Evolutionary conservation across 2,888 invertebrate species (phyloP).

Genomic region (Coelinius sp.): DNA sequence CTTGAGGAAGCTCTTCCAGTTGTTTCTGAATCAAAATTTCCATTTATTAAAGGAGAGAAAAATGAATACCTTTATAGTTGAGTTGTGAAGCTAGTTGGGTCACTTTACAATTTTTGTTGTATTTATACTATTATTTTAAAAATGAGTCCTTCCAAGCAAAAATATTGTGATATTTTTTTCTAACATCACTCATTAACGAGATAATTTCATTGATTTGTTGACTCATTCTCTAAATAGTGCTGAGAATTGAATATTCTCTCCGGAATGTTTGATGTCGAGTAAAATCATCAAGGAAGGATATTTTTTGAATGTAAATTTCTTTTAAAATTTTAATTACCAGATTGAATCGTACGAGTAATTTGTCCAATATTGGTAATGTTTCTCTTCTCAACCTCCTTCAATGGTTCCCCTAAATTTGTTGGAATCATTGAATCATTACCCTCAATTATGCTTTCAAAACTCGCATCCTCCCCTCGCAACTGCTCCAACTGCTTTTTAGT

Average conservation of each 20-base stretch:
- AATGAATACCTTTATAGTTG: too few relatives aligned
- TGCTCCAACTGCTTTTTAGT: conserved; percentile 74
- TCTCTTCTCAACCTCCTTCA: conserved; percentile 58
- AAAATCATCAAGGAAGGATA: too few relatives aligned
- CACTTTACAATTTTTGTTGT: too few relatives aligned
- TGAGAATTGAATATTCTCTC: too few relatives aligned
- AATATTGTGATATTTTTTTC: too few relatives aligned
- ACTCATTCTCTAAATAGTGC: too few relatives aligned
- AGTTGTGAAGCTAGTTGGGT: too few relatives aligned
- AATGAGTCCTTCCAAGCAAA: too few relatives aligned
- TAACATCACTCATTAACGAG: too few relatives aligned
- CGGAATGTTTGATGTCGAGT: too few relatives aligned
- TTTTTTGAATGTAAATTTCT: conserved; percentile 46
- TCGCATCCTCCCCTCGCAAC: conserved; percentile 73
- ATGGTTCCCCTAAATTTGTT: conserved; percentile 62
- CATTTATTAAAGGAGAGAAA: neutral
- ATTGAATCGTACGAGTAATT: conserved; percentile 41
- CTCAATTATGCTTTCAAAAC: conserved; percentile 71
- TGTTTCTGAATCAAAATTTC: conserved; percentile 47
- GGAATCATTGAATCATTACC: conserved; percentile 67
- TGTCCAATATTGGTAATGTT: conserved; percentile 48
- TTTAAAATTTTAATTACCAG: neutral
- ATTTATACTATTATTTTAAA: too few relatives aligned
- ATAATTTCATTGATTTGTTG: too few relatives aligned
- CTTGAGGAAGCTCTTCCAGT: conserved; percentile 57